These are phyloP conservation scores for Cyprinus carpio DNA, from an alignment of 2,113 vertebrate genomes.

Conservation along the genomic window DNA sequence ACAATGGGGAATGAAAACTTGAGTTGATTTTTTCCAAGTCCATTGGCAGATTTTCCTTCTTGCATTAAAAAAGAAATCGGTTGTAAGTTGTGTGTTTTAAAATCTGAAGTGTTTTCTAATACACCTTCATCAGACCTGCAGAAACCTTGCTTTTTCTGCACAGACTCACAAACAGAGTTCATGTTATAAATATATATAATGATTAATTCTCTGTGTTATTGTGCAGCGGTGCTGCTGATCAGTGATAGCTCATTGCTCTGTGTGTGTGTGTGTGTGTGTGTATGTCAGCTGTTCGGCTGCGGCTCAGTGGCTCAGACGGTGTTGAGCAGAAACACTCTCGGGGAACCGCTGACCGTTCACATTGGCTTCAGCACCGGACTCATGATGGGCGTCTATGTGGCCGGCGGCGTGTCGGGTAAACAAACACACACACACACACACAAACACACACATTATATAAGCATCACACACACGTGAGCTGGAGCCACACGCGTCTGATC, in stretches of 20 bases:
- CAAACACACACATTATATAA: background rate
- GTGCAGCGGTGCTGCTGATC: background rate
- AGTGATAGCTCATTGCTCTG: background rate
- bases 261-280: slow-evolving; percentile 14
- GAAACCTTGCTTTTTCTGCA: background rate
- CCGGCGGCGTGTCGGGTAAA: slow-evolving; percentile 91
- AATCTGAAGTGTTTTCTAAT: no score
- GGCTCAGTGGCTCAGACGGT: slow-evolving; percentile 86
- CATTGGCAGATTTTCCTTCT: no score
- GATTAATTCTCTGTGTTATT: no score
- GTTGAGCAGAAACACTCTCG: slow-evolving; percentile 83
- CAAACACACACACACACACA: no score
- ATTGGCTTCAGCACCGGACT: slow-evolving; percentile 88
- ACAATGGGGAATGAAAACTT: no score
- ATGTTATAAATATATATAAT: background rate
- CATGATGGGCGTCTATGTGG: slow-evolving; percentile 83
- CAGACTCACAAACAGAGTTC: background rate
- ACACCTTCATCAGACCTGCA: no score
- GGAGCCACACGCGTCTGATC: background rate
- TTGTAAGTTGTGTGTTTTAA: background rate
- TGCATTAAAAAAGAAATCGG: background rate
- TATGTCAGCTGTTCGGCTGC: slow-evolving; percentile 79
- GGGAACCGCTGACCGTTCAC: slow-evolving; percentile 79
- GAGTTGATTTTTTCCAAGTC: no score
- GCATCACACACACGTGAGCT: background rate